Base-by-base conservation (phyloP, 2,797 vertebrate species). In the Hippopotamyrus pictus region DNA sequence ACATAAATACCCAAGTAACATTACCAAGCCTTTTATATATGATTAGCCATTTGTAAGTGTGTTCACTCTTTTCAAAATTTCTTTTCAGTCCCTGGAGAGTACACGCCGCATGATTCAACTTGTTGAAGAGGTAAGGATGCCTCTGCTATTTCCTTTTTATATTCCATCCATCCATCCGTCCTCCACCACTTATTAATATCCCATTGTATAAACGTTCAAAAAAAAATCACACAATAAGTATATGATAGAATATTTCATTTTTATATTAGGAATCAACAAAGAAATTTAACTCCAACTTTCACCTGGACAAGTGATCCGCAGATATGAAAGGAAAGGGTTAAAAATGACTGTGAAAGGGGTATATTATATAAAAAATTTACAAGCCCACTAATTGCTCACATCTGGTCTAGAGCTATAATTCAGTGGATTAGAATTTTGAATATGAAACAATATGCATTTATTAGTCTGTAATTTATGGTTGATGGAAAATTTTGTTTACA, bases 21-120 rank as follows among this genome's bases (percentile, higher is more conserved):
- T 46, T 82, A 9, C 41, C 41, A 46, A 44, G 37, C 7, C 37
- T 46, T 79, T 17, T 79, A n/a, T 44, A n/a, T 82, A 82, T 44
- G n/a, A 14, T 29, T 85, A 51, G 46, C 11, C 3, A 5, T 50
- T 84, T 29, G 29, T 84, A 84, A 14, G 12, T 2, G n/a, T 54
- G 50, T n/a, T 44, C 22, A 33, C 48, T 88, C 25, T 88, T 37
- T 50, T n/a, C 46, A 86, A 86, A 82, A 51, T 29, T 59, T 88
- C 2, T 1, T 53, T 19, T 1, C 91, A 97, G 97, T 97, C 96
- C 3, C 92, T 97, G 92, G 96, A 97, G 86, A 96, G 95, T 91
- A 97, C 96, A 0, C 92, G 96, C 8, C 88, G 96, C 57, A 97
- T 97, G 96, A 92, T 95, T 91, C 94, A 95, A 90, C 91, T 96